Evolutionary conservation across 2,888 invertebrate genomes (phyloP).

Genomic region (Ectropis crepuscularia): DNA sequence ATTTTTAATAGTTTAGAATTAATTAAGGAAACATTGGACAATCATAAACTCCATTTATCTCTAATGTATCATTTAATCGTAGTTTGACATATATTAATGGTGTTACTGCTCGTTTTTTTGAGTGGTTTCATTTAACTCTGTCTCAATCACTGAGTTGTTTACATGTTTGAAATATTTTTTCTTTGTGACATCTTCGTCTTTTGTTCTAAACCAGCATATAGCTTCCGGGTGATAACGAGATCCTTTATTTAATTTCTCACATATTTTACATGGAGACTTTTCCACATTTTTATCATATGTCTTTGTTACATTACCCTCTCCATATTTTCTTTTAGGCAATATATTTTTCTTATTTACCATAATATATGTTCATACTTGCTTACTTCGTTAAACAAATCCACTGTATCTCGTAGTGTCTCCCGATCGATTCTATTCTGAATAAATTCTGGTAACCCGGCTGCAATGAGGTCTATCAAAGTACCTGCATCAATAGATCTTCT

Average conservation of each 20-base stretch:
- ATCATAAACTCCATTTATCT: no score
- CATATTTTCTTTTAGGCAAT: no score
- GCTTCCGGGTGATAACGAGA: neutral
- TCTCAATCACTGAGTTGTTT: neutral
- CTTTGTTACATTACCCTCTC: no score
- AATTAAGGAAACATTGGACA: no score
- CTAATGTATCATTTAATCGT: neutral
- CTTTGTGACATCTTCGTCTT: no score
- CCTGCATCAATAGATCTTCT: no score
- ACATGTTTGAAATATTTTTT: neutral
- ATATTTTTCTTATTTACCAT: neutral
- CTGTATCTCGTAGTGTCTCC: neutral
- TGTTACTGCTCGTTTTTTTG: neutral
- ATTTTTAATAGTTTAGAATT: no score
- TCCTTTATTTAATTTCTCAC: neutral
- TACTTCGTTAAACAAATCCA: neutral
- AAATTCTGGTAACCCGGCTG: no score
- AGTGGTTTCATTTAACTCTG: neutral
- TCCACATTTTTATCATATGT: no score
- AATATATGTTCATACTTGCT: neutral
- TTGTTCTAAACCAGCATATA: neutral
- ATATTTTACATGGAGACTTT: neutral
- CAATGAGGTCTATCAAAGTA: no score
- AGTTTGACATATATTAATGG: neutral
- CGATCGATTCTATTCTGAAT: no score